Percentiles rank a stretch among this genome's conserved stretches.
Evolutionary conservation across 1,140 invertebrate species (phyloP).

Genomic region (Araneus ventricosus): DNA sequence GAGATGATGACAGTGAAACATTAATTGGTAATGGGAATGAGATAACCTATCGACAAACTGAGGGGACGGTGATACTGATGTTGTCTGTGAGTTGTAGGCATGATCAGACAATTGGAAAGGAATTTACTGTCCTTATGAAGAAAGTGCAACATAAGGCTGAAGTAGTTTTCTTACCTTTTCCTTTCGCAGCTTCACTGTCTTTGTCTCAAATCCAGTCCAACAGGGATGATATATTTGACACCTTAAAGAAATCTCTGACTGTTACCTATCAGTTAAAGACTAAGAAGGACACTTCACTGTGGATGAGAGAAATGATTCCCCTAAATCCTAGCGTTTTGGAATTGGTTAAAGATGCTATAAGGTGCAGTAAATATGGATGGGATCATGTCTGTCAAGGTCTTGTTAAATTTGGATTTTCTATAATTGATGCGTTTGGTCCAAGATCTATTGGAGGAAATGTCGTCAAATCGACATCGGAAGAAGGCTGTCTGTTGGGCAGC

Average conservation of each 20-base stretch:
- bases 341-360: slow-evolving; percentile 78
- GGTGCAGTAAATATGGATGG: slow-evolving; percentile 80
- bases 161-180: slow-evolving; percentile 54
- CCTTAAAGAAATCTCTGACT: slow-evolving; percentile 79
- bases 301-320: slow-evolving; percentile 79
- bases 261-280: slow-evolving; percentile 79
- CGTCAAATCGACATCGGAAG: slow-evolving; percentile 78
- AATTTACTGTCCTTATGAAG: slow-evolving; percentile 51
- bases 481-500: slow-evolving; percentile 79
- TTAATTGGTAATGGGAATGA: slow-evolving; percentile 43
- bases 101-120: slow-evolving; percentile 60
- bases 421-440: slow-evolving; percentile 79
- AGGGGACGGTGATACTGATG: slow-evolving; percentile 68
- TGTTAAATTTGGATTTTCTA: slow-evolving; percentile 80
- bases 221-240: slow-evolving; percentile 79
- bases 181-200: slow-evolving; percentile 47
- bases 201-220: slow-evolving; percentile 21
- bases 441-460: slow-evolving; percentile 75
- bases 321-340: slow-evolving; percentile 76
- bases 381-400: slow-evolving; percentile 80
- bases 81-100: slow-evolving; percentile 50
- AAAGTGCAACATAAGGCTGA: slow-evolving; percentile 45
- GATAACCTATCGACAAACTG: slow-evolving; percentile 45
- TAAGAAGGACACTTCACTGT: slow-evolving; percentile 78
- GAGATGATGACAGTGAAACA: slow-evolving; percentile 40